Conservation (phyloP, 2,888 invertebrate genomes). For the Cyaniris semiargus region DNA sequence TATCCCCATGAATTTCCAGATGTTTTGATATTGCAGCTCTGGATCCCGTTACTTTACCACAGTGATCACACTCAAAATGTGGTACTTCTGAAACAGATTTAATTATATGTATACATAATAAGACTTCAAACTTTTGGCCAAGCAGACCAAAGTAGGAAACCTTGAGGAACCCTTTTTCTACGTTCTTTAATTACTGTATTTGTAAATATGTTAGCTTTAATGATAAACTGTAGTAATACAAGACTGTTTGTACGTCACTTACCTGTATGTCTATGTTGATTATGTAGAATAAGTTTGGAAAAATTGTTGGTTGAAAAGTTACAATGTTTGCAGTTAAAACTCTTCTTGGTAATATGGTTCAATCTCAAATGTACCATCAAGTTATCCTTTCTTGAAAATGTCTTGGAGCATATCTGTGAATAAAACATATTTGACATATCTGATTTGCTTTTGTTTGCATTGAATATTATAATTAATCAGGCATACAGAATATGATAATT, state of each 20-base stretch:
- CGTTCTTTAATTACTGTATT: no score
- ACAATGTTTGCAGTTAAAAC: slow-evolving; percentile 61
- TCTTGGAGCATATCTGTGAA: slow-evolving; percentile 82
- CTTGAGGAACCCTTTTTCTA: no score
- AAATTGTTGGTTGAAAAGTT: slow-evolving; percentile 58
- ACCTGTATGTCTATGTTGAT: slow-evolving; percentile 61
- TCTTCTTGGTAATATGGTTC: slow-evolving; percentile 66
- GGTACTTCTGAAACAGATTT: slow-evolving; percentile 47
- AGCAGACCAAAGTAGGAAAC: no score
- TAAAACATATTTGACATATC: slow-evolving; percentile 1
- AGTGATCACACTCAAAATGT: slow-evolving; percentile 84
- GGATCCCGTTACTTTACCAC: slow-evolving; percentile 86
- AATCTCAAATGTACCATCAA: slow-evolving; percentile 85
- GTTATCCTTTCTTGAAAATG: slow-evolving; percentile 87
- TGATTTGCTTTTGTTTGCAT: no score
- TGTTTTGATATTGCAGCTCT: slow-evolving; percentile 89
- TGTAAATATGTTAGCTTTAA: no score
- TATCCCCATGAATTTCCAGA: slow-evolving; percentile 82
- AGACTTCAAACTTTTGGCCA: not conserved
- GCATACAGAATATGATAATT: no score
- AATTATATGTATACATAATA: not conserved
- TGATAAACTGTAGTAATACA: no score
- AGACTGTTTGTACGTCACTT: slow-evolving; percentile 35
- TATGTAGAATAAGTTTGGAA: slow-evolving; percentile 63
- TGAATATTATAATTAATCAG: no score